These are phyloP conservation scores for Morpho achilles DNA, from an alignment of 2,888 invertebrate species.

Conservation along the genomic window DNA sequence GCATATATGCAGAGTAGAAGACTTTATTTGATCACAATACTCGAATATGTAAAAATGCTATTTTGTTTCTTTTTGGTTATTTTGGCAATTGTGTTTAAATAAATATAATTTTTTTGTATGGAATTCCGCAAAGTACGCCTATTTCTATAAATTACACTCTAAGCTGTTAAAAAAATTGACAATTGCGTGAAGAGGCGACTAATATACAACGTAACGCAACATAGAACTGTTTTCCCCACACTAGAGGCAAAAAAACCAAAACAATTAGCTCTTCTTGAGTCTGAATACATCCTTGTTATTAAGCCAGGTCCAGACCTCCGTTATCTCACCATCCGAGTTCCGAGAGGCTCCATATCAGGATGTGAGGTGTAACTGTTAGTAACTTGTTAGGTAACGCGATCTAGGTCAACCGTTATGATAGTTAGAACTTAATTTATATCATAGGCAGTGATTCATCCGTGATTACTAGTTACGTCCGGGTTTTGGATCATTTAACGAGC, in stretches of 20 bases:
- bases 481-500: not conserved
- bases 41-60: too few species aligned
- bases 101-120: too few species aligned
- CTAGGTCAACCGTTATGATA: slow-evolving; percentile 69
- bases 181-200: too few species aligned
- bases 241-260: not conserved
- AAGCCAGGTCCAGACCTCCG: slow-evolving; percentile 51
- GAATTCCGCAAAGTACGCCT: too few species aligned
- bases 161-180: too few species aligned
- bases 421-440: slow-evolving; percentile 41
- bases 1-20: too few species aligned
- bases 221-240: too few species aligned
- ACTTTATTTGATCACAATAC: too few species aligned
- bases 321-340: slow-evolving; percentile 65
- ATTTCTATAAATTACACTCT: too few species aligned
- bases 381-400: slow-evolving; percentile 50
- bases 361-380: slow-evolving; percentile 53
- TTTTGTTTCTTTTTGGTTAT: too few species aligned
- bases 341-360: slow-evolving; percentile 65
- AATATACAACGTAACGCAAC: too few species aligned
- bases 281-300: slow-evolving; percentile 32
- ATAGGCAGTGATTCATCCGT: slow-evolving; percentile 28
- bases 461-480: slow-evolving; percentile 8
- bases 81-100: too few species aligned
- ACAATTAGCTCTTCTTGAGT: slow-evolving; percentile 14